Conservation (phyloP, 1,140 invertebrate genomes). For the Papilio aristodemus region DNA sequence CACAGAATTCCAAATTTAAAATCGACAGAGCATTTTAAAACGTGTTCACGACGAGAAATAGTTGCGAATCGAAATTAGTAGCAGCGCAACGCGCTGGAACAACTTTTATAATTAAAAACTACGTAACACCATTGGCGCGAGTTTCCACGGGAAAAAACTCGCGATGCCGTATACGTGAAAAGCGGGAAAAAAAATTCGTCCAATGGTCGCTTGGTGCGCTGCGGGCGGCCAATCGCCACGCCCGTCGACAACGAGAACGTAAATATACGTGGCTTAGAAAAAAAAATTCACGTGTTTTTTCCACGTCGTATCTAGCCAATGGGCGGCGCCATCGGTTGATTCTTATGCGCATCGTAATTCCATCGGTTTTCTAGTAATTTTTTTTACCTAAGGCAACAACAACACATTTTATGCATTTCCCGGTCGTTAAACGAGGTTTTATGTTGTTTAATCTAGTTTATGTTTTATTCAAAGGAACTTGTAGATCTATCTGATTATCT, state of each 20-base stretch:
- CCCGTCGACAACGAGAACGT: constrained; percentile 52
- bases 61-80: constrained; percentile 48
- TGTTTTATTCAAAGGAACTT: constrained; percentile 32
- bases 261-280: constrained; percentile 75
- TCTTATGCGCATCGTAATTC: constrained; percentile 65
- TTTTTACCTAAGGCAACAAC: constrained; percentile 29
- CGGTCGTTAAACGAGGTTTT: constrained; percentile 33
- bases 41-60: constrained; percentile 51
- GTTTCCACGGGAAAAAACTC: constrained; percentile 72
- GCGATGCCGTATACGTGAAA: constrained; percentile 70
- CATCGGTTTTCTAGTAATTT: constrained; percentile 51
- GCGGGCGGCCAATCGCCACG: constrained; percentile 58
- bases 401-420: constrained; percentile 24
- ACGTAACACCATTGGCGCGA: constrained; percentile 67
- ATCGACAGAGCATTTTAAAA: constrained; percentile 56
- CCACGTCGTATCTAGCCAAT: constrained; percentile 68
- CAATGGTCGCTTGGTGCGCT: constrained; percentile 56
- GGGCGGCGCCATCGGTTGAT: constrained; percentile 44
- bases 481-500: constrained; percentile 26
- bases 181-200: constrained; percentile 73
- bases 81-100: constrained; percentile 44
- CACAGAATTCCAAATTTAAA: constrained; percentile 67
- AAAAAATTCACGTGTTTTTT: constrained; percentile 78
- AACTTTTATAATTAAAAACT: constrained; percentile 78
- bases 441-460: constrained; percentile 36